A percentile compares a stretch with the other conserved stretches of the same genome.
These are phyloP conservation scores for Hydrocynus forskahlii DNA, from an alignment of 2,797 vertebrate species.

Conservation along the genomic window DNA sequence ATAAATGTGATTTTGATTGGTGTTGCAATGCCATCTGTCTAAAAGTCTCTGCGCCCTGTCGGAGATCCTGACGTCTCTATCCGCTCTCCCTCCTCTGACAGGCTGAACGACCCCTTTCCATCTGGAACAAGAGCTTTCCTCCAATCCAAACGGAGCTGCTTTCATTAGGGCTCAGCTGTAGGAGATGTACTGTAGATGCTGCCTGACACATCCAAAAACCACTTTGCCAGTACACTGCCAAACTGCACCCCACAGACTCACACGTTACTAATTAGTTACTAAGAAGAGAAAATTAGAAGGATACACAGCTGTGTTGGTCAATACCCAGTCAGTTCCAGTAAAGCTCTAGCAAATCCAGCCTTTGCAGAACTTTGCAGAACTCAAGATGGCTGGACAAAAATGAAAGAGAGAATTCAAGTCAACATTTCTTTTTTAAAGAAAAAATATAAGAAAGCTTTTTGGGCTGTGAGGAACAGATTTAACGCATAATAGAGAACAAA, in stretches of 20 bases:
- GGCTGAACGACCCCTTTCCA: background rate
- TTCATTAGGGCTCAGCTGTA: background rate
- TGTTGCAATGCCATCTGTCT: background rate
- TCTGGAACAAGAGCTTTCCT: background rate
- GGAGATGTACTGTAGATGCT: background rate
- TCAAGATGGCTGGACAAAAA: background rate
- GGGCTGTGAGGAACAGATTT: too few species aligned
- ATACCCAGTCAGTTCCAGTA: background rate
- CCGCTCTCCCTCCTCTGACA: background rate
- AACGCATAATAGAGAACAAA: too few species aligned
- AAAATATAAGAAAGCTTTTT: too few species aligned
- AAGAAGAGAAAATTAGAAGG: background rate
- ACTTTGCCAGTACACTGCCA: background rate
- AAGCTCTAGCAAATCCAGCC: background rate
- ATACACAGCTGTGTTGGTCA: constrained; percentile 1
- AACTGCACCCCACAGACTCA: background rate
- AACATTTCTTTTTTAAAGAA: too few species aligned
- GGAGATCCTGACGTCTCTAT: background rate
- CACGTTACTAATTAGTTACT: background rate
- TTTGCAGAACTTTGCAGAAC: background rate
- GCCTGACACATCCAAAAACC: background rate
- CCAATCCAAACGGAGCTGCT: background rate
- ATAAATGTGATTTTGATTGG: background rate
- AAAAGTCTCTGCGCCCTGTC: background rate
- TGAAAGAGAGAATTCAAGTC: background rate